A percentile compares a stretch with the other conserved stretches of the same genome.
Evolutionary conservation across 2,797 vertebrate genomes (phyloP).

Genomic region (Mus spretus): DNA sequence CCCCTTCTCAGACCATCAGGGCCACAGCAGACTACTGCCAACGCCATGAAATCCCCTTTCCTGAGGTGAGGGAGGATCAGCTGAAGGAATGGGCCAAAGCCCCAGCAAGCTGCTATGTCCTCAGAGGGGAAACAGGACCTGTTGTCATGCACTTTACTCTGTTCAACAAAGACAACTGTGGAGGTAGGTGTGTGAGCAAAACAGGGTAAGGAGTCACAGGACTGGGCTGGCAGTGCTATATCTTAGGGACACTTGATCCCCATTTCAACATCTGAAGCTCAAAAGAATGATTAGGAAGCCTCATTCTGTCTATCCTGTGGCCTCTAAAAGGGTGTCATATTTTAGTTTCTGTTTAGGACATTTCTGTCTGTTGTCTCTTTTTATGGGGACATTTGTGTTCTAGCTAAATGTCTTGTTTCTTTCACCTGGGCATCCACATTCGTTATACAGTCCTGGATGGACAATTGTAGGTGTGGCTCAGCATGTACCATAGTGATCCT

Average conservation of each 20-base stretch:
- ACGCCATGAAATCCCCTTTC: constrained; percentile 66
- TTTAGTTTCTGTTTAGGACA: neutral
- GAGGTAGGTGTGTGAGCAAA: neutral
- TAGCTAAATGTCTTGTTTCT: neutral
- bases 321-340: neutral
- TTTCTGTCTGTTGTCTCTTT: neutral
- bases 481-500: too few relatives aligned
- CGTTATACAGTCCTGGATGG: neutral
- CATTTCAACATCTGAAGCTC: neutral
- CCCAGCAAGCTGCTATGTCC: constrained; percentile 72
- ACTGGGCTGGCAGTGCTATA: neutral
- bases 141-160: constrained; percentile 74
- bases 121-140: constrained; percentile 62
- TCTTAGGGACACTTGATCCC: neutral
- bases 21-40: constrained; percentile 64
- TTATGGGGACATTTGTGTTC: neutral
- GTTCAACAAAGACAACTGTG: constrained; percentile 56
- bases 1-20: constrained; percentile 71
- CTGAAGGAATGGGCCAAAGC: constrained; percentile 10
- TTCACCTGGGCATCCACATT: neutral
- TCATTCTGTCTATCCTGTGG: neutral
- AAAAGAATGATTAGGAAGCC: neutral
- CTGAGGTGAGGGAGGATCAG: constrained; percentile 26
- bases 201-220: neutral
- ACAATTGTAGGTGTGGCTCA: neutral